A percentile compares a stretch with the other conserved stretches of the same genome.
Evolutionary conservation across 64 coral and sea anemone genomes (phyloP).

Genomic region (Hydrozoanthus tunicans): DNA sequence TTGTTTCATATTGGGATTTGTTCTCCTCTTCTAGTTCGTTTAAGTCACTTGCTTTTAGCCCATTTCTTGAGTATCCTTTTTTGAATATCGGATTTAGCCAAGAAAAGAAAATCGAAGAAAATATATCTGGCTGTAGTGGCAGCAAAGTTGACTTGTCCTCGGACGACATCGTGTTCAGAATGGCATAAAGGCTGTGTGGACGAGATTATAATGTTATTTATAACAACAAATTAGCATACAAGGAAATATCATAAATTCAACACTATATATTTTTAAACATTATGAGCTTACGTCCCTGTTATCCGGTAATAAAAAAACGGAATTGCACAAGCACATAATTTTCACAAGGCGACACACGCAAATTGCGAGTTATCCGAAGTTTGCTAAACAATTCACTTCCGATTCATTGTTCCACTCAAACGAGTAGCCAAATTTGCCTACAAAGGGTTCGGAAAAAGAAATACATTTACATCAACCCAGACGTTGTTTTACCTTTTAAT

Average conservation of each 20-base stretch:
- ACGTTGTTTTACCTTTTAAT: too few species aligned
- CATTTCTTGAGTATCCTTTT: constrained; percentile 26
- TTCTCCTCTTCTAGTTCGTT: constrained; percentile 45
- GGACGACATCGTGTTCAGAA: background rate
- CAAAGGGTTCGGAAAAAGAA: too few species aligned
- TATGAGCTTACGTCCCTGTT: background rate
- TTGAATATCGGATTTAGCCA: constrained; percentile 60
- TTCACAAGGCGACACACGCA: too few species aligned
- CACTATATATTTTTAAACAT: constrained; percentile 10
- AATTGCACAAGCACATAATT: constrained; percentile 12
- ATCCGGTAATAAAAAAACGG: constrained; percentile 6
- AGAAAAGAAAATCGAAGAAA: constrained; percentile 33
- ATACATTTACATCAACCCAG: too few species aligned
- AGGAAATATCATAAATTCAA: constrained; percentile 31
- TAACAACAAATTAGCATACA: constrained; percentile 33
- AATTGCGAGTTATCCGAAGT: too few species aligned
- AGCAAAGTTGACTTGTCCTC: constrained; percentile 1
- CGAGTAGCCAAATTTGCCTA: too few species aligned
- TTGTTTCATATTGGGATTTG: constrained; percentile 41
- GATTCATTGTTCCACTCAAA: too few species aligned
- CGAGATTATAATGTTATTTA: background rate
- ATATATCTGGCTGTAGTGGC: constrained; percentile 1
- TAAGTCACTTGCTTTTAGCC: constrained; percentile 21
- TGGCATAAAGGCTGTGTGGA: background rate
- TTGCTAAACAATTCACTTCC: too few species aligned